Conservation (phyloP, 1,140 invertebrate genomes). For the Ostrea edulis region DNA sequence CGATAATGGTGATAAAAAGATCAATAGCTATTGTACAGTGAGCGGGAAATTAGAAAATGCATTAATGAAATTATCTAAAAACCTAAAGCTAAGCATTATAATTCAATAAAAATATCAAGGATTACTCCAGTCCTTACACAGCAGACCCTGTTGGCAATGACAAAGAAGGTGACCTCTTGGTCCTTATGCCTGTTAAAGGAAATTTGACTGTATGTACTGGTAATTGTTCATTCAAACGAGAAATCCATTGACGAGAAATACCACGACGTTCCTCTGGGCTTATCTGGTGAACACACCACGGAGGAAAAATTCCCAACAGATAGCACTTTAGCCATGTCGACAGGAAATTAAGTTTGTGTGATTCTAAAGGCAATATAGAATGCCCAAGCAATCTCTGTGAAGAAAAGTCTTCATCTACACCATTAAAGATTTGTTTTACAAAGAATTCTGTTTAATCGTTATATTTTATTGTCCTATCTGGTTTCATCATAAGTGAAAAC, state of each 20-base stretch:
- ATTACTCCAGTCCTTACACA: background rate
- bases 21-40: constrained; percentile 18
- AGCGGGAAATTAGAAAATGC: constrained; percentile 25
- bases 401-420: too few species aligned
- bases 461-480: too few species aligned
- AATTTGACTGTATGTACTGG: background rate
- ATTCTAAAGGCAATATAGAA: background rate
- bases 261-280: background rate
- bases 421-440: too few species aligned
- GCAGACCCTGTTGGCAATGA: background rate
- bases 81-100: background rate
- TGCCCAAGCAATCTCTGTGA: too few species aligned
- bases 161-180: background rate
- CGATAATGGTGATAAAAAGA: background rate
- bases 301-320: background rate
- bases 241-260: too few species aligned
- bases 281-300: background rate
- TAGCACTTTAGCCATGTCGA: background rate
- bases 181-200: background rate
- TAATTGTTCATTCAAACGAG: background rate
- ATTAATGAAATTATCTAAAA: background rate
- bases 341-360: background rate
- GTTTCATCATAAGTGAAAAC: too few species aligned
- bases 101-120: background rate
- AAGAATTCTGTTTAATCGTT: too few species aligned